A percentile compares a stretch with the other conserved stretches of the same genome.
Evolutionary conservation across 1,140 invertebrate genomes (phyloP).

Genomic region (Microvelia longipes): DNA sequence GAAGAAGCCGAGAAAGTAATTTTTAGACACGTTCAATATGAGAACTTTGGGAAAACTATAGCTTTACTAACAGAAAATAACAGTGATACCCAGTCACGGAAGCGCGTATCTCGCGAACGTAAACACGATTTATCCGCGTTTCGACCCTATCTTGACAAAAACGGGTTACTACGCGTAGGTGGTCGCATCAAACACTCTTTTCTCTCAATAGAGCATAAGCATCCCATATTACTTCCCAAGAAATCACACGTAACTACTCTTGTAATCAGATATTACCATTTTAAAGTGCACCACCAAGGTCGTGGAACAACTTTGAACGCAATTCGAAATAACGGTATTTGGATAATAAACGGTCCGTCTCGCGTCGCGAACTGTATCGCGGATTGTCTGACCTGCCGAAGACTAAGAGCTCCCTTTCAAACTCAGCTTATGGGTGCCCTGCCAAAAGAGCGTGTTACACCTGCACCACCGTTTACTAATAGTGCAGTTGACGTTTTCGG

Average conservation of each 20-base stretch:
- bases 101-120: not conserved
- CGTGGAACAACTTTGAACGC: not conserved
- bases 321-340: not conserved
- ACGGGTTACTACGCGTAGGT: not conserved
- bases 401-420: too few species aligned
- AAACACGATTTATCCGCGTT: not conserved
- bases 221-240: not conserved
- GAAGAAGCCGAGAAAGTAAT: not conserved
- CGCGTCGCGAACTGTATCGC: not conserved
- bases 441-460: too few species aligned
- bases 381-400: too few species aligned
- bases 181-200: not conserved
- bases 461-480: too few species aligned
- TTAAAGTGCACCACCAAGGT: not conserved
- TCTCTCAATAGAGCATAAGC: not conserved
- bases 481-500: too few species aligned
- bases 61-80: not conserved
- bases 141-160: not conserved
- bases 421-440: too few species aligned
- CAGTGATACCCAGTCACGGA: not conserved
- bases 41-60: not conserved
- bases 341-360: not conserved
- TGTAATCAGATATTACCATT: not conserved
- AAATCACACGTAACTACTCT: not conserved
- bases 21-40: not conserved